Evolutionary conservation across 1,140 invertebrate species (phyloP), one percentile per base, ranked within the genome.

Genomic region (Dreissena rostriformis): DNA sequence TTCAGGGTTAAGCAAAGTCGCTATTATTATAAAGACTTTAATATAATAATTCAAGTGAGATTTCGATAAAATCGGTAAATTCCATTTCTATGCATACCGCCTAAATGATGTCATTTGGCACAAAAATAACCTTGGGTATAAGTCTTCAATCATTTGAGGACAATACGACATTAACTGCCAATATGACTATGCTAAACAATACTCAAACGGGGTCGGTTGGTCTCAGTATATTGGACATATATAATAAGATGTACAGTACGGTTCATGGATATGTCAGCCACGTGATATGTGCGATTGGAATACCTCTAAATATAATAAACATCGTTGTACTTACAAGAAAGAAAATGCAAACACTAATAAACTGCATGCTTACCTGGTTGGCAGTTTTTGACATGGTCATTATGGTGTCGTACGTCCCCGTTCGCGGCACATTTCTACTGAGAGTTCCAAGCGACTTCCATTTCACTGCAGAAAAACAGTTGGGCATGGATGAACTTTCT

Each of bases 241-340:
- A 93, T 39, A 86, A 86, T 53, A 75, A 82, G 0, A 79, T 76
- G 55, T 95, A 95, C 84, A 86, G 88, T 6, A 86, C 87, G 2
- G 84, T 95, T 19, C 97, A 97, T 91, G 96, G 96, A 0, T 96
- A 96, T 91, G 90, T 96, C 24, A 95, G 96, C 22, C 92, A 97
- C 1, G 88, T 95, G 2, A 96, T 99, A 4, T 98, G 98, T 92
- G 92, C 97, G 29, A 97, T 98, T 87, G 98, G 98, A 26, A 96
- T 96, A 57, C 94, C 98, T 74, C 96, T 97, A n/a, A 99, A 99
- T 91, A 94, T 97, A 15, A 93, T 98, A 53, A 99, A 98, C 91
- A 96, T 99, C 55, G 95, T 97, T 2, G 97, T 99, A 0, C 92
- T 99, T 29, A 98, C 97, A 0, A 94, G 97, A 52, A 96, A 96